These are phyloP conservation scores for Eriocheir sinensis DNA, from an alignment of 1,140 invertebrate species.

Conservation along the genomic window DNA sequence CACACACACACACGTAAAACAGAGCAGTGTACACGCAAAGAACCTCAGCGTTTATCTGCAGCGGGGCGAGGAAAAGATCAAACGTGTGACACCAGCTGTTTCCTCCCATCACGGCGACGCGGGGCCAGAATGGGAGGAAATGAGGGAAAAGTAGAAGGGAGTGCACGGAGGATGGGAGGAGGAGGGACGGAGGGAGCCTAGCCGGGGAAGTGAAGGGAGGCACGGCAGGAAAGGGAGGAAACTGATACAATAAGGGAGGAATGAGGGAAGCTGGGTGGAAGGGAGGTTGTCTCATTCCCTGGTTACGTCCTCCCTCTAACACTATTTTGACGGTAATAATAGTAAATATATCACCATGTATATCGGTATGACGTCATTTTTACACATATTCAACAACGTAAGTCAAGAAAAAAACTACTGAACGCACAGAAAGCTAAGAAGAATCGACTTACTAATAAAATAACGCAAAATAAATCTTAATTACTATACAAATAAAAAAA, in stretches of 20 bases:
- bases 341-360: no score
- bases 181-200: background rate
- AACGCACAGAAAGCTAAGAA: no score
- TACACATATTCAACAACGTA: no score
- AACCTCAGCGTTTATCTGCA: background rate
- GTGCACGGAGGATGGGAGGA: background rate
- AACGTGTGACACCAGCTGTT: background rate
- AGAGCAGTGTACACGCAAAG: background rate
- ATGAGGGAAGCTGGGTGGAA: background rate
- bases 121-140: constrained; percentile 27
- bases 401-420: no score
- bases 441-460: no score
- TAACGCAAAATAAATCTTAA: no score
- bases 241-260: background rate
- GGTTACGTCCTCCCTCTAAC: no score
- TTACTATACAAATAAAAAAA: no score
- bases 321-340: no score
- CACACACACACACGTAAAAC: no score
- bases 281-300: no score
- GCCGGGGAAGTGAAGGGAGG: background rate
- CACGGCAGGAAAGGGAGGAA: constrained; percentile 20
- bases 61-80: background rate
- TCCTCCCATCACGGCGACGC: background rate
- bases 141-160: constrained; percentile 3
- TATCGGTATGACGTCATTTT: no score